phyloP scores from a whole-genome alignment of 2,113 vertebrate genomes.

The Mesoclemmys tuberculata region DNA sequence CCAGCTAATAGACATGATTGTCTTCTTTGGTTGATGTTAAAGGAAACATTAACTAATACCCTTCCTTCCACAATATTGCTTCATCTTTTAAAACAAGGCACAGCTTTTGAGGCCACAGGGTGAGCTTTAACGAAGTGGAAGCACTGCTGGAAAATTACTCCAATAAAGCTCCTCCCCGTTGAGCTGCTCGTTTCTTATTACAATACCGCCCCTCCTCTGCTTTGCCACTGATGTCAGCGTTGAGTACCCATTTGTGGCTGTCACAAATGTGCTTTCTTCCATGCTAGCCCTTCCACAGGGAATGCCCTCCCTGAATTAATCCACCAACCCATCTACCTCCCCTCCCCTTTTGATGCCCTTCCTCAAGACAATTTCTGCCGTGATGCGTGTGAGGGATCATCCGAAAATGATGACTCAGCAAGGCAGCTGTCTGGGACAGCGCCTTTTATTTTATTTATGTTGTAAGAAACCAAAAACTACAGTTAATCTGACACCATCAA shows the following conservation, averaged over 20 bases:
- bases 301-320: neutral
- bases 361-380: neutral
- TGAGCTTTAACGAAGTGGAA: neutral
- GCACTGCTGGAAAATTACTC: neutral
- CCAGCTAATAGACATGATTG: constrained; percentile 22
- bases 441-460: neutral
- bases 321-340: neutral
- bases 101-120: neutral
- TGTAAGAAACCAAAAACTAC: neutral
- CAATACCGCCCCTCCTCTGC: neutral
- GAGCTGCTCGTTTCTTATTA: neutral
- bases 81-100: constrained; percentile 41
- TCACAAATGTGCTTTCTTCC: neutral
- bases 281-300: neutral
- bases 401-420: neutral
- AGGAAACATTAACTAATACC: constrained; percentile 29
- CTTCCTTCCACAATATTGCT: neutral
- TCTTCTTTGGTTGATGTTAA: constrained; percentile 3
- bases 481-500: neutral
- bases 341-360: neutral
- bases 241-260: neutral
- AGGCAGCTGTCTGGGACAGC: neutral
- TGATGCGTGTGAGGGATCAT: neutral
- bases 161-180: neutral
- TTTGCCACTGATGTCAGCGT: neutral